Evolutionary conservation across 2,888 invertebrate genomes (phyloP).

Genomic region (Drosophila tripunctata): DNA sequence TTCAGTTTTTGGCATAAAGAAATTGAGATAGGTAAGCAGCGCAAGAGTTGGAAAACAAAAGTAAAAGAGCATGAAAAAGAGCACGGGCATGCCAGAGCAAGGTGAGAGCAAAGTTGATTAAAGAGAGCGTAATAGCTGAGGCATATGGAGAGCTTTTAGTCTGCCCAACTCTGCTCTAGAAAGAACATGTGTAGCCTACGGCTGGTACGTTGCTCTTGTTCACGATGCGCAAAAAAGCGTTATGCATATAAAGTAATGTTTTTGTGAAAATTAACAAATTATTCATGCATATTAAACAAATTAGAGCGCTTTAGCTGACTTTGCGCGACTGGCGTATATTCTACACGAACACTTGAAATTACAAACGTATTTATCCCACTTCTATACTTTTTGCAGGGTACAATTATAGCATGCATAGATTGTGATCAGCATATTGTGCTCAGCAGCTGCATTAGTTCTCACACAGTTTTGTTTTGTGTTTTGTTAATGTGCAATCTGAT

Average conservation of each 20-base stretch:
- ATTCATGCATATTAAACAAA: neutral
- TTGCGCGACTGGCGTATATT: neutral
- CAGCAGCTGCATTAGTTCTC: slow-evolving; percentile 1
- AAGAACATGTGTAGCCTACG: neutral
- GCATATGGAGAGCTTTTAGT: neutral
- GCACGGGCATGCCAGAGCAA: neutral
- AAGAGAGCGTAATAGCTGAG: slow-evolving; percentile 1
- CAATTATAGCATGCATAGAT: slow-evolving; percentile 10
- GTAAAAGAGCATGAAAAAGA: neutral
- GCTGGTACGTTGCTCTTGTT: neutral
- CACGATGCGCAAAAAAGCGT: neutral
- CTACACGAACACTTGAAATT: neutral
- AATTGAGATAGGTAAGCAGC: neutral
- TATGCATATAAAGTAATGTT: neutral
- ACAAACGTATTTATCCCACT: neutral
- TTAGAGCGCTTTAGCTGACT: neutral
- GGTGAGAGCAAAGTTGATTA: neutral
- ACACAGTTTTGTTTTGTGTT: slow-evolving; percentile 10
- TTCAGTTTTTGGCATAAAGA: neutral
- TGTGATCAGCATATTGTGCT: slow-evolving; percentile 10
- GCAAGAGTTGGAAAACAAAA: neutral
- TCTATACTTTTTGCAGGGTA: neutral
- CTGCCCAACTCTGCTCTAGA: neutral
- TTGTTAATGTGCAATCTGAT: slow-evolving; percentile 11
- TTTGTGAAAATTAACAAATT: neutral